Base-by-base conservation (phyloP, 2,113 vertebrate genomes). In the Noturus placidus region DNA sequence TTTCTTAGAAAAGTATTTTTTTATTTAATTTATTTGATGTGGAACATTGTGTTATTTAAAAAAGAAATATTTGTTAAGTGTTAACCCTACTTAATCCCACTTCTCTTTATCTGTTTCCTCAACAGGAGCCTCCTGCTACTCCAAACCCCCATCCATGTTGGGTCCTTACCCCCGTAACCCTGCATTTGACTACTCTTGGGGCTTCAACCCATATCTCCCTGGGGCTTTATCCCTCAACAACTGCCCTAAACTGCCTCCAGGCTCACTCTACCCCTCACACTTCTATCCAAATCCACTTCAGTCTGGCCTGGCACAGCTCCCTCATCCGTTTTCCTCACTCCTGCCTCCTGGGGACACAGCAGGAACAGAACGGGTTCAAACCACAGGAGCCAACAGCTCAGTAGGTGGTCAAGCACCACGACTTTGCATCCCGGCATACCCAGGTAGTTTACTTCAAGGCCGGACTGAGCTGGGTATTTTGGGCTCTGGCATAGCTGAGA, bases 121-220 rank as follows among this genome's bases (percentile, higher is more conserved):
- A 3, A 52, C 93, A 97, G 96, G 95, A 94, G 93, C 96, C 54
- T 94, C 96, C 0, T 94, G 96, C 90, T 98, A 97, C 89, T 94
- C 97, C 89, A 98, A 98, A 90, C 97, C 97, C 70, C 96, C 96
- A 0, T 93, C 96, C 86, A 94, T 97, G 92, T 93, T 98, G 94
- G 95, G 96, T 70, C 95, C 97, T 0, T 98, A 97, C 46, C 90
- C 96, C 65, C 95, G 97, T 84, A 96, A 92, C 84, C 93, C 95
- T 87, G 90, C 97, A 82, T 97, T 97, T 90, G 97, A 98, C 90
- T 97, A 97, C 93, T 95, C 97, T 78, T 98, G 97, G 97, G 95
- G 95, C 91, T 97, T 97, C 86, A 97, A 96, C 93, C 97, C 97
- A 0, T 98, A 97, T 91, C 95, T 97, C 83, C 94, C 96, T 0